Conservation (phyloP, 1,140 invertebrate species). For the Platyscapa corneri region DNA sequence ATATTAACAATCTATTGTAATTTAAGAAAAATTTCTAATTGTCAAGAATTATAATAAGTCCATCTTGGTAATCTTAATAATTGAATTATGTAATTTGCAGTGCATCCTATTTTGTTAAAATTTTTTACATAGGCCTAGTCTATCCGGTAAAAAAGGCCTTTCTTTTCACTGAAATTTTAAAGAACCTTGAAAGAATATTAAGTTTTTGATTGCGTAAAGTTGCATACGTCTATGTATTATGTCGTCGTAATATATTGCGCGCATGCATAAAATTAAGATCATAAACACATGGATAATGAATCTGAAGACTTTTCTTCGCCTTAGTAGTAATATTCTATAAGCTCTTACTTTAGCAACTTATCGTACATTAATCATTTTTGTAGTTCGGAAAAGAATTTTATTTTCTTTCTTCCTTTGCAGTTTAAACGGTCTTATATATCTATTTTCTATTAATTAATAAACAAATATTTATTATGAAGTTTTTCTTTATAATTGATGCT, state of each 20-base stretch:
- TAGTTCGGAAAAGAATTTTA: neutral
- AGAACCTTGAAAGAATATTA: constrained; percentile 25
- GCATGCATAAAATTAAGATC: constrained; percentile 22
- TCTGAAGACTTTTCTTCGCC: neutral
- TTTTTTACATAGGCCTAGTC: neutral
- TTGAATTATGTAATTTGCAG: neutral
- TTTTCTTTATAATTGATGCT: too few relatives aligned
- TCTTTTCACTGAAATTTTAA: neutral
- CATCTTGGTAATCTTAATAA: neutral
- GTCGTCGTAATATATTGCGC: constrained; percentile 21
- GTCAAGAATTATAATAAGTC: neutral
- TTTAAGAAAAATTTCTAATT: neutral
- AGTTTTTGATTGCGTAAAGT: constrained; percentile 10
- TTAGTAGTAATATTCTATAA: neutral
- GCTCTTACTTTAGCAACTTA: neutral
- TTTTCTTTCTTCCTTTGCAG: neutral
- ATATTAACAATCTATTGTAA: neutral
- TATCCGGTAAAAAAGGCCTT: too few relatives aligned
- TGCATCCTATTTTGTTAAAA: constrained; percentile 7
- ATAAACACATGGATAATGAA: constrained; percentile 21
- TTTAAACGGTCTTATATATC: neutral
- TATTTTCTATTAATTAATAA: neutral
- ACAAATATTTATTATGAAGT: too few relatives aligned
- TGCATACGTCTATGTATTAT: neutral
- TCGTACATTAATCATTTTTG: neutral